Base-by-base conservation (phyloP, 2,888 invertebrate genomes). In the Heliconius charithonia region DNA sequence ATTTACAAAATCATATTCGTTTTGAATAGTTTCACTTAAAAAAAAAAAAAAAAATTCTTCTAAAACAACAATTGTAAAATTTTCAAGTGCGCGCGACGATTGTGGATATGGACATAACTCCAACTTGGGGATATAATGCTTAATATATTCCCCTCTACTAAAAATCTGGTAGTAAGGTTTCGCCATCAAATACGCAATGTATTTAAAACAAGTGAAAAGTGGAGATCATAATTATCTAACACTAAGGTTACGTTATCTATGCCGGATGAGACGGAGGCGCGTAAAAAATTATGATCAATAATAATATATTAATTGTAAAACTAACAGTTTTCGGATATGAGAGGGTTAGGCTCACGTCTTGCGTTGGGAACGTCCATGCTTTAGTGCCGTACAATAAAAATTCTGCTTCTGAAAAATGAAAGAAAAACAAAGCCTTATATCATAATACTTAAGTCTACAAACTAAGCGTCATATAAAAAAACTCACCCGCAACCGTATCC, bases 331-430 rank as follows among this genome's bases (percentile, higher is more conserved):
- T 81, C 0, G 93, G 93, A 77, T 91, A 94, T 0, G 85, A 81
- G 0, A 94, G 82, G 0, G 89, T 91, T 0, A 94, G 85, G 77
- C 90, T 91, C 4, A 92, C 90, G 83, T 91, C 89, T 83, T 94
- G 93, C 13, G 65, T 12, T 0, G 93, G 91, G 76, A 94, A 93
- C 1, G 83, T 85, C 93, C 93, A 94, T 9, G 89, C 84, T 29
- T 89, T 90, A 0, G 86, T 85, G 0, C 92, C 93, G 79, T 88
- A 91, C 22, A 92, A 70, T 37, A 93, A 82, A 4, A 89, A 80
- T 25, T 86, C 85, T 10, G 86, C 82, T 56, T 87, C 90, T 92
- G 59, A 59, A 86, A 79, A 41, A 79, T 19, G 76, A 70, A 74
- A 32, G 9, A 76, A 70, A 74, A 32, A 65, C 22, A 16, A 63